Evolutionary conservation across 2,888 invertebrate genomes (phyloP).

Genomic region (Brenthis ino): DNA sequence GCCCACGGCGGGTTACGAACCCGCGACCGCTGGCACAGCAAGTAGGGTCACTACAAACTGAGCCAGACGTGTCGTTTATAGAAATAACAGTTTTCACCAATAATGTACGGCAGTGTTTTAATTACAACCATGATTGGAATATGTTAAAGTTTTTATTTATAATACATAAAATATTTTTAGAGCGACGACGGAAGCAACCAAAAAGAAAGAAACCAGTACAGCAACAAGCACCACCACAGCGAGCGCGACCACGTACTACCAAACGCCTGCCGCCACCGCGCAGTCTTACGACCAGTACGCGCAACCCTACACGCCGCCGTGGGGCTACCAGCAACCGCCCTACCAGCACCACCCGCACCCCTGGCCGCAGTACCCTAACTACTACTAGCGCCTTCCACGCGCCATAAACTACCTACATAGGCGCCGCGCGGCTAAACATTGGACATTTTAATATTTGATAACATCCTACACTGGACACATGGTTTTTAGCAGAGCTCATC

Average conservation of each 20-base stretch:
- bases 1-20: no score
- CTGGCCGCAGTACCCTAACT: conserved; percentile 77
- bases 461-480: no score
- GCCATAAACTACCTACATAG: background rate
- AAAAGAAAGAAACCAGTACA: conserved; percentile 60
- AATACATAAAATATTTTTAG: conserved; percentile 40
- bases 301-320: conserved; percentile 74
- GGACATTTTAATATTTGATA: background rate
- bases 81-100: no score
- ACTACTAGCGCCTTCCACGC: conserved; percentile 58
- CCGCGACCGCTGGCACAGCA: no score
- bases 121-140: no score
- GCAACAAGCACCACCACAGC: conserved; percentile 43
- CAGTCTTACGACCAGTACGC: conserved; percentile 73
- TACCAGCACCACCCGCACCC: conserved; percentile 76
- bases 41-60: no score
- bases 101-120: no score
- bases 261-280: conserved; percentile 57
- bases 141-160: background rate
- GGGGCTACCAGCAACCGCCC: conserved; percentile 78
- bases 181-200: conserved; percentile 51
- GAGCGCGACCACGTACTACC: conserved; percentile 61
- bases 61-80: no score
- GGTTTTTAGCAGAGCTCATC: no score
- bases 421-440: background rate